phyloP scores from a whole-genome alignment of 2,888 invertebrate genomes.

The Cecidostiba fungosa region DNA sequence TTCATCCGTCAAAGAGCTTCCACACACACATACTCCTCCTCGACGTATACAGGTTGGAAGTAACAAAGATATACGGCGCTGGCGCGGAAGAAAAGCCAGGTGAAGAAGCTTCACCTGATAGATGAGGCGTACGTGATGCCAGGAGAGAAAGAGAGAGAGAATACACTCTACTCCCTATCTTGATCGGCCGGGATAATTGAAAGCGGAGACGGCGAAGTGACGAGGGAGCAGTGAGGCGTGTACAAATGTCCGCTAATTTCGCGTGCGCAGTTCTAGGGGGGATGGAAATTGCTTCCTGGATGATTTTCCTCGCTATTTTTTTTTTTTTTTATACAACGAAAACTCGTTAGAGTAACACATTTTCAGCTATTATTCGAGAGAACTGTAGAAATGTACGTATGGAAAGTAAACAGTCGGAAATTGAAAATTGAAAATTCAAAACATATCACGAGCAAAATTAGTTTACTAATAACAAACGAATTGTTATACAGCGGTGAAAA shows the following conservation, averaged over 20 bases:
- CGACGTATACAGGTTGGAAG: background rate
- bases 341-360: background rate
- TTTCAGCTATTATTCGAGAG: background rate
- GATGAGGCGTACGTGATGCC: constrained; percentile 53
- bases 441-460: background rate
- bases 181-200: constrained; percentile 51
- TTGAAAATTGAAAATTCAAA: background rate
- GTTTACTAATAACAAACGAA: background rate
- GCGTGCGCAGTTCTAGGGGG: background rate
- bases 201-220: constrained; percentile 26
- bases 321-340: background rate
- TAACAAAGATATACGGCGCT: constrained; percentile 49
- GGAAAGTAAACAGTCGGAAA: background rate
- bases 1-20: constrained; percentile 39
- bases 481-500: background rate
- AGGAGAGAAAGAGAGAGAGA: background rate
- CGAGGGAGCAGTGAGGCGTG: constrained; percentile 27
- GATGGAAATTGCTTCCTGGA: background rate
- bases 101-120: constrained; percentile 53
- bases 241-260: constrained; percentile 56
- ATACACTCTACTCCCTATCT: background rate
- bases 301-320: background rate
- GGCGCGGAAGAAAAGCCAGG: constrained; percentile 47
- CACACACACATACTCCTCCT: background rate
- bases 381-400: background rate